Evolutionary conservation across 1,140 invertebrate genomes (phyloP), one percentile per base, ranked within the genome.

Genomic region (Grapholita molesta): DNA sequence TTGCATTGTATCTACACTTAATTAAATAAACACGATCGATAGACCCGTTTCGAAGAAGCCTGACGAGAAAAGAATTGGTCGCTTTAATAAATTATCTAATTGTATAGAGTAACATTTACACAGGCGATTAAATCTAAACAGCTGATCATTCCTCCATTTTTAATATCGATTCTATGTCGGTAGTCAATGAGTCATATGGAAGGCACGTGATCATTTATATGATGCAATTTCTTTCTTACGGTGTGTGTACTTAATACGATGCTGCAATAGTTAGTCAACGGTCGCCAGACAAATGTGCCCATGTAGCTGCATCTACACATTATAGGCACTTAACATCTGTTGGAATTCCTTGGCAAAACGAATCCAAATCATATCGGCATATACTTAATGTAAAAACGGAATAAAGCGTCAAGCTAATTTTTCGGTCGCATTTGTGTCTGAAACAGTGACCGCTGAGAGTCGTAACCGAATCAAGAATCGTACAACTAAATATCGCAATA

Each of bases 1-100:
- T 52, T 38, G 28, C 67, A 71, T n/a, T 55, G 53, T 61, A 61
- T 25, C n/a, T 38, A n/a, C n/a, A 38, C 33, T 38, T 38, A 15
- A 5, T 11, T 38, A 38, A 48, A 48, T 48, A 42, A 12, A 42
- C 11, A 48, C 15, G 35, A n/a, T 38, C 12, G 12, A 38, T 15
- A 15, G n/a, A 38, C 2, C 35, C 9, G 12, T 38, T 38, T 38
- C 15, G 35, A 38, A 38, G n/a, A 5, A 38, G 35, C 35, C 35
- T 38, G 9, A 33, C 35, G 12, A 4, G 35, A n/a, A 38, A 38
- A 2, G 4, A 38, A 38, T 38, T 38, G 12, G 33, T 35, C 33
- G 11, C 33, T 12, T 12, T 38, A 38, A 38, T 38, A n/a, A 0
- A n/a, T n/a, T 38, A 38, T 38, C 15, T 1, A n/a, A 38, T 38